A percentile compares a stretch with the other conserved stretches of the same genome.
phyloP scores from a whole-genome alignment of 2,113 vertebrate species.

The Theristicus caerulescens region DNA sequence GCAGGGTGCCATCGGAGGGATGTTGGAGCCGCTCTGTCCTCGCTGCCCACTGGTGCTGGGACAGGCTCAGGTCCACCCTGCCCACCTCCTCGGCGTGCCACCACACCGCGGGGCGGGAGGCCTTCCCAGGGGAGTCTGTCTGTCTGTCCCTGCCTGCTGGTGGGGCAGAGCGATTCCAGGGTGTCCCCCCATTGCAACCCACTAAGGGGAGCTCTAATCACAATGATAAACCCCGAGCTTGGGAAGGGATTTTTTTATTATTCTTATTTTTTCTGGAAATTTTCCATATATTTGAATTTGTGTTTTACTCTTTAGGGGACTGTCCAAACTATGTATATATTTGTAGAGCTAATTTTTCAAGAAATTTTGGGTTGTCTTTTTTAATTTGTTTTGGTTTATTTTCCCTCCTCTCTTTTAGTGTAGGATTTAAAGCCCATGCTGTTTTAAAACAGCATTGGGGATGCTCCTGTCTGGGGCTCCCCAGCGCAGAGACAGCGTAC shows the following conservation, averaged over 20 bases:
- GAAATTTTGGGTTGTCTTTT: too few species aligned
- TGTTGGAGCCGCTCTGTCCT: neutral
- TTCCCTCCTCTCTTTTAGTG: neutral
- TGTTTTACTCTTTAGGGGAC: neutral
- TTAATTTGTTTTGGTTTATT: accelerated
- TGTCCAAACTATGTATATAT: too few species aligned
- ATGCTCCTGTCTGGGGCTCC: too few species aligned
- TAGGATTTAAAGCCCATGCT: neutral
- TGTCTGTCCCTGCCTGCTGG: neutral
- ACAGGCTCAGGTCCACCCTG: neutral
- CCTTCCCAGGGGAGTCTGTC: neutral
- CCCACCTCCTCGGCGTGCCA: neutral
- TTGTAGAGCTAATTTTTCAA: neutral
- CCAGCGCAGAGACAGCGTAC: accelerated
- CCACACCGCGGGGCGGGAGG: neutral
- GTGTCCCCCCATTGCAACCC: neutral
- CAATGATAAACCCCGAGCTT: neutral
- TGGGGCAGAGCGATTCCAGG: too few species aligned
- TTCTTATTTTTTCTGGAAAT: neutral
- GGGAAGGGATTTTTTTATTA: too few species aligned
- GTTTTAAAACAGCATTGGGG: neutral
- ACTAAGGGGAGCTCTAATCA: conserved; percentile 69
- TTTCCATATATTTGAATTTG: neutral
- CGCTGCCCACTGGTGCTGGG: accelerated
- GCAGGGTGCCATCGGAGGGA: accelerated